Evolutionary conservation across 2,113 vertebrate genomes (phyloP), one percentile per base, ranked within the genome.

Genomic region (Butastur rufipennis): DNA sequence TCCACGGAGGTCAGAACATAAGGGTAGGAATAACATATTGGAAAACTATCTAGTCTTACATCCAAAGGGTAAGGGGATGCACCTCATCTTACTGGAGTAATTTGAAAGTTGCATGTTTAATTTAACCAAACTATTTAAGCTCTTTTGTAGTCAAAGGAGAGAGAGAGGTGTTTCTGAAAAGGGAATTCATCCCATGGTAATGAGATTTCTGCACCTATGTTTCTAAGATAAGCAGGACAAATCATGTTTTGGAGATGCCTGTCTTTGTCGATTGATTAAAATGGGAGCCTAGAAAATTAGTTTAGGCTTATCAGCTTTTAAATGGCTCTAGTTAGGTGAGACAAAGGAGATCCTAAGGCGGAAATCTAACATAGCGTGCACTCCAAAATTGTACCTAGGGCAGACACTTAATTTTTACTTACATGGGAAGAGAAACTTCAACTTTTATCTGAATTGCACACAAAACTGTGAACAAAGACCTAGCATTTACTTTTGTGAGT

Each of bases 221-320:
- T 94, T 93, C 48, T 61, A 56, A 93, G 95, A 97, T 91, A 97
- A 96, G 77, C 43, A 94, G 86, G 65, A 87, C 42, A 79, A 93
- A 87, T 81, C 48, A 65, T 61, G 18, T 53, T 87, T 87, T 89
- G 84, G 78, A 94, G 78, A 90, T 93, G 36, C 7, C 84, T 81
- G 77, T 65, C 45, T 82, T 61, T 89, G 77, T 59, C 42, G 2
- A 52, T 48, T 67, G 73, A 95, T 96, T 96, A 80, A 85, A 96
- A 93, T 48, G 36, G 48, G 56, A 94, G 36, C 16, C 48, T 38
- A 91, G 31, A 48, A 61, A 93, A 96, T 93, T 85, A 94, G 10
- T 38, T 96, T 85, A 90, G 31, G 27, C 31, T 96, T 96, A 97
- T 96, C 90, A 95, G 45, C 36, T 56, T 93, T 91, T 81, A 79